These are phyloP conservation scores for Mallotus villosus DNA, from an alignment of 2,797 vertebrate species.

Conservation along the genomic window DNA sequence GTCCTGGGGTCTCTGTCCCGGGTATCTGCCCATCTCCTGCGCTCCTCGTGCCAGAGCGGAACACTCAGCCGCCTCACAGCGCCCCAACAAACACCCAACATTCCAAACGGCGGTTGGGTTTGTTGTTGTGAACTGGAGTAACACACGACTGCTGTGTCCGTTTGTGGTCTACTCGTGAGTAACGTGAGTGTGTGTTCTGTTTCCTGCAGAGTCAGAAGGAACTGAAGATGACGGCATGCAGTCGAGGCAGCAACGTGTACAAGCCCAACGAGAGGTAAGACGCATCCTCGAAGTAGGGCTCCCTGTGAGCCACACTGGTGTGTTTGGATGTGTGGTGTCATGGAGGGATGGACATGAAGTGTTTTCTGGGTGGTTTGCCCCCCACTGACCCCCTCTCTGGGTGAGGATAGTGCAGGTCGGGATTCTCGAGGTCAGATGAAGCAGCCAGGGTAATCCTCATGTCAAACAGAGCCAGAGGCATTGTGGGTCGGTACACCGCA, in stretches of 20 bases:
- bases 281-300: too few species aligned
- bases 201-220: conserved; percentile 80
- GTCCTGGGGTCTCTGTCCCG: not conserved
- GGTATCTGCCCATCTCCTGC: too few species aligned
- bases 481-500: conserved; percentile 33
- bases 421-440: conserved; percentile 51
- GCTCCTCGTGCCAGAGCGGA: too few species aligned
- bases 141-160: not conserved
- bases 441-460: conserved; percentile 65
- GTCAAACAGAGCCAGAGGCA: conserved; percentile 60
- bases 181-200: not conserved
- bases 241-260: conserved; percentile 64
- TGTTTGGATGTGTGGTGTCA: not conserved
- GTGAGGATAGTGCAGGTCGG: conserved; percentile 49
- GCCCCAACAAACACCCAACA: too few species aligned
- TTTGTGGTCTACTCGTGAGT: not conserved
- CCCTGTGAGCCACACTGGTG: not conserved
- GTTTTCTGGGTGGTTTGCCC: not conserved
- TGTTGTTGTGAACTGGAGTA: not conserved
- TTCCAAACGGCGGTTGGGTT: not conserved
- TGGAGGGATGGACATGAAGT: not conserved
- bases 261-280: conserved; percentile 90
- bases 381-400: conserved; percentile 6
- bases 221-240: conserved; percentile 77
- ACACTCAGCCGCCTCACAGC: too few species aligned